Conservation (phyloP, 2,113 vertebrate species). For the Boleophthalmus pectinirostris region DNA sequence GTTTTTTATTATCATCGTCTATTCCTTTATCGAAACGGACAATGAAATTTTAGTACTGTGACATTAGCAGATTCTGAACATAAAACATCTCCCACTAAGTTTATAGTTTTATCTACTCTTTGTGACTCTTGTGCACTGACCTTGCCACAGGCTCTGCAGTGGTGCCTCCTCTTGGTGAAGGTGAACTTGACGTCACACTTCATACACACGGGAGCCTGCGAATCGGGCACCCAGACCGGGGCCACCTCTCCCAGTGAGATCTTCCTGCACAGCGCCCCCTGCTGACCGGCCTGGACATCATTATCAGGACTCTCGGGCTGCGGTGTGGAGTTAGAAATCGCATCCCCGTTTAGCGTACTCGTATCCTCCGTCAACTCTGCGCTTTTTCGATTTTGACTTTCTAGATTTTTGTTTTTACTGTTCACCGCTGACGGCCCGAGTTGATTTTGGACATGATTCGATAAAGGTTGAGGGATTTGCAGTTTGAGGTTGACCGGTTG, state of each 20-base stretch:
- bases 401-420: slow-evolving; percentile 90
- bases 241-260: slow-evolving; percentile 91
- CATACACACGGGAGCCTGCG: slow-evolving; percentile 97
- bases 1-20: too few species aligned
- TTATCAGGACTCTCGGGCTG: slow-evolving; percentile 92
- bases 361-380: slow-evolving; percentile 61
- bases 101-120: background rate
- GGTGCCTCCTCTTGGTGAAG: slow-evolving; percentile 97
- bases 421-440: slow-evolving; percentile 75
- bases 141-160: slow-evolving; percentile 99
- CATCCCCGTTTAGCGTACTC: slow-evolving; percentile 75
- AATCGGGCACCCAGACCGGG: slow-evolving; percentile 98
- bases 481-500: slow-evolving; percentile 93
- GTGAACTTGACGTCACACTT: slow-evolving; percentile 97
- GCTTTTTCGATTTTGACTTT: slow-evolving; percentile 68
- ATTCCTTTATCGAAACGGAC: too few species aligned
- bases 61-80: background rate
- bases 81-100: background rate
- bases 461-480: slow-evolving; percentile 90
- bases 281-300: slow-evolving; percentile 91
- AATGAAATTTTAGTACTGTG: too few species aligned
- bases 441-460: slow-evolving; percentile 89
- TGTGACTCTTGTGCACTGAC: slow-evolving; percentile 75
- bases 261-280: slow-evolving; percentile 82
- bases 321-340: slow-evolving; percentile 61